Evolutionary conservation across 2,888 invertebrate species (phyloP).

Genomic region (Eupeodes latifasciatus): DNA sequence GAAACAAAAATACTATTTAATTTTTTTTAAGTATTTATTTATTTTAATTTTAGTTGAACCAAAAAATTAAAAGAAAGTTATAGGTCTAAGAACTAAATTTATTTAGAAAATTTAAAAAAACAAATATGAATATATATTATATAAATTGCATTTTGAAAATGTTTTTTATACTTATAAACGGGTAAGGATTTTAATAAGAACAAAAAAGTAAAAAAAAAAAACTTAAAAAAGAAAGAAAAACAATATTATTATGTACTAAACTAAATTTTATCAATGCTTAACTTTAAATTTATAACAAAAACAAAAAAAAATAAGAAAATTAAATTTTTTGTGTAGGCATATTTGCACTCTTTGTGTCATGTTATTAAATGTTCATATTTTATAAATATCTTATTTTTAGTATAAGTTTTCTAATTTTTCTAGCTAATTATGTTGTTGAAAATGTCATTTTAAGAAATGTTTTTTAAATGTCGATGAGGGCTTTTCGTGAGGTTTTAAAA

Average conservation of each 20-base stretch:
- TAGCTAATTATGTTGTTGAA: constrained; percentile 16
- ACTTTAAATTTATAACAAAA: constrained; percentile 3
- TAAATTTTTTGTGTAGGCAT: constrained; percentile 66
- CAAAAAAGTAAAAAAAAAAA: background rate
- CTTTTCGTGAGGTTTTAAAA: background rate
- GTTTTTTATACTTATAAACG: constrained; percentile 74
- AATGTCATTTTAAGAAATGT: background rate
- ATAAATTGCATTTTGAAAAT: constrained; percentile 67
- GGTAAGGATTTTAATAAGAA: constrained; percentile 66
- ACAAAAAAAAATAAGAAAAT: constrained; percentile 35
- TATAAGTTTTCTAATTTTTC: background rate
- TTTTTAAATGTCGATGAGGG: background rate
- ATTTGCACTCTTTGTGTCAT: constrained; percentile 68
- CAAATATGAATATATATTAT: constrained; percentile 33
- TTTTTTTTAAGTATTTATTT: constrained; percentile 53
- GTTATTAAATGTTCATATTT: constrained; percentile 40
- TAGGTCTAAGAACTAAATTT: constrained; percentile 63
- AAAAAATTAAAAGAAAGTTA: constrained; percentile 3
- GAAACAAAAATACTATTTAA: constrained; percentile 37
- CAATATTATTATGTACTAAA: background rate
- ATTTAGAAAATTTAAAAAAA: constrained; percentile 59
- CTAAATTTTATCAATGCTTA: constrained; percentile 56
- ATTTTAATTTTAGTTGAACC: constrained; percentile 52
- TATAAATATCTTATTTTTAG: background rate
- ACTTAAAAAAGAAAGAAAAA: background rate